Base-by-base conservation (phyloP, 1,140 invertebrate genomes). In the Brachionus angularis region DNA sequence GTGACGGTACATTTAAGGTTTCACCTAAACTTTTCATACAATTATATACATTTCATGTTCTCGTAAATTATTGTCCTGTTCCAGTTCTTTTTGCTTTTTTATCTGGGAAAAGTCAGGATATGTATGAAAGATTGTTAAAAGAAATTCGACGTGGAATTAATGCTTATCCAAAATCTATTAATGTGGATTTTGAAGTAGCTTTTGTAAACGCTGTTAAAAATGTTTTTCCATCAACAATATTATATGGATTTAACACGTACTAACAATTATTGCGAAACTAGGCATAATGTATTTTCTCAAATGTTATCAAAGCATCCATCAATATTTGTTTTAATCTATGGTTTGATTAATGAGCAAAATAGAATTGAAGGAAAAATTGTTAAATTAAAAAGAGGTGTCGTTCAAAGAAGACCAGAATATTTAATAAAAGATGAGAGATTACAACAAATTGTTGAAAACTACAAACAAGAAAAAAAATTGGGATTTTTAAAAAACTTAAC, bases 1-100 rank as follows among this genome's bases (percentile, higher is more conserved):
- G 53, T 29, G 25, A 73, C 44, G 34, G 46, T 12, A 64, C n/a
- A 33, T 52, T 47, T 44, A 23, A 71, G n/a, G 33, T 61, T 39
- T 14, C 55, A 16, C 58, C 58, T 27, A 62, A 44, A 29, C 27
- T 42, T 14, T 62, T 62, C 27, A 10, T 44, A 16, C 58, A 62
- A 46, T 18, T 62, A 18, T 62, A 62, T 31, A 44, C 39, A 25
- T 44, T 62, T n/a, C 58, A 62, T 62, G 39, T 21, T 55, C 31
- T 36, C 16, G 34, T 55, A 36, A 33, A 36, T 16, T n/a, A 33
- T 3, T 21, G 23, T 21, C 34, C 29, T 36, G 16, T 34, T 4
- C 52, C 29, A 55, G 34, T 55, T n/a, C 14, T 55, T 5, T 36
- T 36, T 34, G 16, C n/a, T 23, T 21, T 55, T 55, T 34, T 55